These are phyloP conservation scores for Hyaena hyaena DNA, from an alignment of 2,113 vertebrate genomes.

Conservation along the genomic window DNA sequence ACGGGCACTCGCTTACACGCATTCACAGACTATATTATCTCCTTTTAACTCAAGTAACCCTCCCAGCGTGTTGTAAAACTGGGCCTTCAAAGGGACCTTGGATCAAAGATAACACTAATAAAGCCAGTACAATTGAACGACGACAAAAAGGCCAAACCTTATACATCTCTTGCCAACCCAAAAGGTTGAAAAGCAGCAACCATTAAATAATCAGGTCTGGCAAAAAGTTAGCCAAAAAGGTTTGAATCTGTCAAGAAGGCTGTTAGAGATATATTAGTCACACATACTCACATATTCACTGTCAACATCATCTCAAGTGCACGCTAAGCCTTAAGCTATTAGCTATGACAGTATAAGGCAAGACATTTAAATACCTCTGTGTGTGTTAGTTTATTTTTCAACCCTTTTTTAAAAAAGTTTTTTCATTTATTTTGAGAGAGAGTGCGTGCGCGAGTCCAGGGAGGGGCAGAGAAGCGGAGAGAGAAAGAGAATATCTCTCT, in stretches of 20 bases:
- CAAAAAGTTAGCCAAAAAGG: not conserved
- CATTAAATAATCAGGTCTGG: not conserved
- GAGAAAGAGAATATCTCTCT: no score
- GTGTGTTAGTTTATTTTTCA: not conserved
- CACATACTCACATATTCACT: not conserved
- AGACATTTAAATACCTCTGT: not conserved
- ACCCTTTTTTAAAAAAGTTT: no score
- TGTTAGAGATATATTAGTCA: not conserved
- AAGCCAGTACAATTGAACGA: not conserved
- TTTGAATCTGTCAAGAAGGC: not conserved
- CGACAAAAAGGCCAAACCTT: not conserved
- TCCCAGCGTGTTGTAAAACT: not conserved
- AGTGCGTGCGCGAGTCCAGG: fast-evolving
- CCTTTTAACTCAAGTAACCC: constrained; percentile 10
- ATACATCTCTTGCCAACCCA: not conserved
- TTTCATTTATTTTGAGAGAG: no score
- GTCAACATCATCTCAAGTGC: not conserved
- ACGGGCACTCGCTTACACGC: not conserved
- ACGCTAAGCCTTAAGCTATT: not conserved
- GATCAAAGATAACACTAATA: constrained; percentile 32
- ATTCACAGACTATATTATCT: not conserved
- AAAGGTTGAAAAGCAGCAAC: not conserved
- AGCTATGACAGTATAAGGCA: not conserved
- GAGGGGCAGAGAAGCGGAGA: no score
- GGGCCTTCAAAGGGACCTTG: not conserved